phyloP scores from a whole-genome alignment of 2,113 vertebrate genomes.

The Lutjanus erythropterus region DNA sequence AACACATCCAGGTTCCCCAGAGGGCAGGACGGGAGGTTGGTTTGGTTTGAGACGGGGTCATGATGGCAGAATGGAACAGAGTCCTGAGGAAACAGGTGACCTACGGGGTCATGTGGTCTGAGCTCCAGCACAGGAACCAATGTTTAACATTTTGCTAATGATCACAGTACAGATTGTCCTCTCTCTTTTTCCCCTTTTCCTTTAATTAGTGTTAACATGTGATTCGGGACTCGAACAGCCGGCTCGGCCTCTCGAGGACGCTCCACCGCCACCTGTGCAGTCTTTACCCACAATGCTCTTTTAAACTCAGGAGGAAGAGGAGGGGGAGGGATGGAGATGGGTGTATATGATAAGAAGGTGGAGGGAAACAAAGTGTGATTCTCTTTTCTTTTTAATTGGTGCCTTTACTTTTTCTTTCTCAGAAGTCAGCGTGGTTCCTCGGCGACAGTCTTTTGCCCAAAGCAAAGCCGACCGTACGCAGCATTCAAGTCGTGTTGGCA shows the following conservation, averaged over 20 bases:
- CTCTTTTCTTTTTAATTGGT: neutral
- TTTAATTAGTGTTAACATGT: slow-evolving; percentile 41
- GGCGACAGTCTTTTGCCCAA: neutral
- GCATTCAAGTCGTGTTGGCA: neutral
- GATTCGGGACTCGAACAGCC: slow-evolving; percentile 24
- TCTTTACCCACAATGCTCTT: slow-evolving; percentile 31
- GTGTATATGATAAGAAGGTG: neutral
- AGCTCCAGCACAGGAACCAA: neutral
- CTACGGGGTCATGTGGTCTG: neutral
- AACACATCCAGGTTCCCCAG: neutral
- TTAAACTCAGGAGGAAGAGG: neutral
- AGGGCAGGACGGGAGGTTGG: neutral
- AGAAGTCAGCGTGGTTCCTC: neutral
- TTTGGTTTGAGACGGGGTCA: neutral
- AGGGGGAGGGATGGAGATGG: neutral
- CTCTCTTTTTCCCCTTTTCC: no score
- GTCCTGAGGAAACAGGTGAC: neutral
- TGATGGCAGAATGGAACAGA: neutral
- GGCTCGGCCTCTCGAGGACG: slow-evolving; percentile 15
- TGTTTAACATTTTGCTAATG: neutral
- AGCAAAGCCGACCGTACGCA: neutral
- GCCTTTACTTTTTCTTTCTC: neutral
- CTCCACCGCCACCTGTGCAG: slow-evolving; percentile 7
- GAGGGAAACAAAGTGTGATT: neutral
- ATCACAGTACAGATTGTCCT: slow-evolving; percentile 10